Evolutionary conservation across 2,888 invertebrate species (phyloP).

Genomic region (Drepanosiphum platanoidis): DNA sequence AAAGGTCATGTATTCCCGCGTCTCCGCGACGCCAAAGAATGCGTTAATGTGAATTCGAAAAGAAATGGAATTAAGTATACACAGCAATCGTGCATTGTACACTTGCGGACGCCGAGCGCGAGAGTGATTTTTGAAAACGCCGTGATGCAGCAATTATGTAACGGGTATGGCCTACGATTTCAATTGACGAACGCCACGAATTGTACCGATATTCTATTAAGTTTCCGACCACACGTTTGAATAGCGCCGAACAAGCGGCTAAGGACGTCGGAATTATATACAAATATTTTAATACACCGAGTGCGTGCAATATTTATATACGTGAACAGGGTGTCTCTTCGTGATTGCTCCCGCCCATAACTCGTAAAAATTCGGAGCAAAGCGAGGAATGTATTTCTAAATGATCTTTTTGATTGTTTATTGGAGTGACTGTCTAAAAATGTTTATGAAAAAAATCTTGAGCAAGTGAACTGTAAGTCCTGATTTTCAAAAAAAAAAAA

Average conservation of each 20-base stretch:
- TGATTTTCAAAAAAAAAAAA: too few relatives aligned
- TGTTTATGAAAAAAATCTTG: too few relatives aligned
- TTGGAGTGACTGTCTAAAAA: too few relatives aligned
- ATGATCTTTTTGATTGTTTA: too few relatives aligned
- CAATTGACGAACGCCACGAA: conserved; percentile 26
- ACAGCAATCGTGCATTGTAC: background rate
- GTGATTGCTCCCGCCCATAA: too few relatives aligned
- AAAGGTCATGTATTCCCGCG: background rate
- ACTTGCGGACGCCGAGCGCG: background rate
- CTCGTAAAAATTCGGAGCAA: too few relatives aligned
- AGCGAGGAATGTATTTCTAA: too few relatives aligned
- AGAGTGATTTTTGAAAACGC: conserved; percentile 32
- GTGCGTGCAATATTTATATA: too few relatives aligned
- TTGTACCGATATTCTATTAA: background rate
- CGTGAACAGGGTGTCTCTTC: too few relatives aligned
- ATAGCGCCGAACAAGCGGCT: background rate
- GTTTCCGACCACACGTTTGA: background rate
- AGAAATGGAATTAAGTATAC: background rate
- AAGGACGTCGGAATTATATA: background rate
- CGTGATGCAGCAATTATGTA: conserved; percentile 36
- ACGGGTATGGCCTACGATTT: conserved; percentile 3
- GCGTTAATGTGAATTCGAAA: background rate
- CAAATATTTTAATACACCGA: background rate
- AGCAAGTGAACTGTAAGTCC: too few relatives aligned
- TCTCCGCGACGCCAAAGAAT: background rate